Base-by-base conservation (phyloP, 2,797 vertebrate genomes). In the Mormyrops attenuatus region DNA sequence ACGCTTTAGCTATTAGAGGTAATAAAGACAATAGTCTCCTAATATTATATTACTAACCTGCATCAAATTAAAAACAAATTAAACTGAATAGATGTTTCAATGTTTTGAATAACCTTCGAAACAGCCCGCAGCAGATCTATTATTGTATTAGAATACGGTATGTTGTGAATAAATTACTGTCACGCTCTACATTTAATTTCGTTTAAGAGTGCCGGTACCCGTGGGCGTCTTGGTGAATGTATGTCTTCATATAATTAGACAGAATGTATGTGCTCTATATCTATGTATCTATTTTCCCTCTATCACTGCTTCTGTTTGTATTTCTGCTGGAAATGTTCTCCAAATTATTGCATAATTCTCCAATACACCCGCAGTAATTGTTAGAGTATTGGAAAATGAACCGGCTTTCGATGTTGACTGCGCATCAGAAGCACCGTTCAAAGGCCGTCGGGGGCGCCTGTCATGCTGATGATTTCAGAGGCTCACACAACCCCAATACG, bases 1-100 rank as follows among this genome's bases (percentile, higher is more conserved):
- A 98, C 97, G 96, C 96, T 97, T 97, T 96, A 95, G 95, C 95
- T 97, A 97, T 97, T 99, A 96, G 97, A 96, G 97, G 95, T 95
- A 97, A 98, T 97, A 97, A 97, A 96, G 96, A 97, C 96, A 96
- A 96, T 96, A 94, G 96, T 97, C 96, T 96, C 94, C 95, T 95
- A 94, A 95, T 93, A 96, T 97, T 96, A 96, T 97, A 95, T 94
- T 94, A 96, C 97, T 97, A 96, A 96, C 94, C 94, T 93, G 90
- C 94, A 95, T 96, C 96, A 96, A 96, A 97, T 95, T 95, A 96
- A 95, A 88, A 90, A 90, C 66, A 90, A 90, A 91, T 82, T 90
- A 90, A 87, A 53, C 85, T 66, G 52, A 50, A 41, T 92, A 90
- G 90, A 89, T 91, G 90, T 91, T 90, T 93, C 88, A 88, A 60